Evolutionary conservation across 2,888 invertebrate species (phyloP).

Genomic region (Aquatica leii): DNA sequence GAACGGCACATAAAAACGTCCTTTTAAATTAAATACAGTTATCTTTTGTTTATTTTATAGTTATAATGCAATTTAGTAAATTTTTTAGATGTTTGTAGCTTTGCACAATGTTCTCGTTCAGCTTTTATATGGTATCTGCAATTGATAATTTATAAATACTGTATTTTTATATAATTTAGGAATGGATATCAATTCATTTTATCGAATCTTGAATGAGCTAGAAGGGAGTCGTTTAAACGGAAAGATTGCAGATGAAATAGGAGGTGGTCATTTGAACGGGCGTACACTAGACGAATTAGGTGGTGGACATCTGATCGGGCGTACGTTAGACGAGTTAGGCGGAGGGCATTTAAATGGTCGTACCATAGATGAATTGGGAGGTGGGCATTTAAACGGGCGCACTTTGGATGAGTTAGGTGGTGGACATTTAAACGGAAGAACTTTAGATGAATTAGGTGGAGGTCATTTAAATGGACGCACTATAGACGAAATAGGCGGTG

Average conservation of each 20-base stretch:
- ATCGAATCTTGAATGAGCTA: conserved; percentile 32
- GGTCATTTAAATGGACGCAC: conserved; percentile 38
- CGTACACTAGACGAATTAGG: not conserved
- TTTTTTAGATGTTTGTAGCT: no score
- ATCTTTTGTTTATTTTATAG: no score
- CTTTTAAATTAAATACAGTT: no score
- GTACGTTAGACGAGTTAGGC: not conserved
- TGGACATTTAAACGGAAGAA: conserved; percentile 30
- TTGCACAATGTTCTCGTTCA: no score
- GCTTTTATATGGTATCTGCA: no score
- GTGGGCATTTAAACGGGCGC: conserved; percentile 8
- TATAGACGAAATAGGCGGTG: conserved; percentile 39
- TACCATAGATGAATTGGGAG: not conserved
- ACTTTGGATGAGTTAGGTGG: conserved; percentile 29
- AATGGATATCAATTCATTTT: not conserved
- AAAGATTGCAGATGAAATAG: conserved; percentile 37
- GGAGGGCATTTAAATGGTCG: not conserved
- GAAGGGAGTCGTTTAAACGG: conserved; percentile 40
- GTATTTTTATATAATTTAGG: no score
- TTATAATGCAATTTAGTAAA: no score
- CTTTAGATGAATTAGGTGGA: conserved; percentile 38
- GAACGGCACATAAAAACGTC: no score
- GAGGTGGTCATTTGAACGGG: conserved; percentile 23
- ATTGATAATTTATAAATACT: no score
- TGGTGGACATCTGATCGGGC: not conserved